Evolutionary conservation across 1,140 invertebrate genomes (phyloP).

Genomic region (Dolichoris vasculosae): DNA sequence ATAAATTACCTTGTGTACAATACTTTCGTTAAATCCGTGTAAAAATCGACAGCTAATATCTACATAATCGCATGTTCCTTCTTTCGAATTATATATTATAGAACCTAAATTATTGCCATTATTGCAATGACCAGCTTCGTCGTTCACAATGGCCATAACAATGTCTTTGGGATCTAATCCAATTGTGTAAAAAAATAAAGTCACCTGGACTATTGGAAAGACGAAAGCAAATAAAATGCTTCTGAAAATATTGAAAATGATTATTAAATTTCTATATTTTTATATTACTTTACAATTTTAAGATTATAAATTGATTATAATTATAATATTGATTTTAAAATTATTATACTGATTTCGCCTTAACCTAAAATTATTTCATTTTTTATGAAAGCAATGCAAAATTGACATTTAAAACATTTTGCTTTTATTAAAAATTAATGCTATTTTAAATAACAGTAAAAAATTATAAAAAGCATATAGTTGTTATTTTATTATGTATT

Average conservation of each 20-base stretch:
- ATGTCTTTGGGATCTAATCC: constrained; percentile 85
- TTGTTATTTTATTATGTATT: too few relatives aligned
- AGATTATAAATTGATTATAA: too few relatives aligned
- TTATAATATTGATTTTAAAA: too few relatives aligned
- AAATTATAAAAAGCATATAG: too few relatives aligned
- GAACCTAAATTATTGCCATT: constrained; percentile 65
- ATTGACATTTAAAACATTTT: too few relatives aligned
- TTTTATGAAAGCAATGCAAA: too few relatives aligned
- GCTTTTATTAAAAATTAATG: too few relatives aligned
- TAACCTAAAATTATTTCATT: too few relatives aligned
- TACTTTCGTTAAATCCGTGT: constrained; percentile 71
- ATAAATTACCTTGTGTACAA: constrained; percentile 68
- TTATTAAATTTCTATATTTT: constrained; percentile 41
- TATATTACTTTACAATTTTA: neutral
- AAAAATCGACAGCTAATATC: constrained; percentile 78
- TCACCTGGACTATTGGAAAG: constrained; percentile 87
- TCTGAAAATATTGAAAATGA: constrained; percentile 72
- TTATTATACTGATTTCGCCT: too few relatives aligned
- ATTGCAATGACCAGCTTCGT: constrained; percentile 77
- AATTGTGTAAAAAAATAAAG: constrained; percentile 86
- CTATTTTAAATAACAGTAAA: too few relatives aligned
- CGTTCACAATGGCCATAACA: constrained; percentile 84
- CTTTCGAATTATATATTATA: constrained; percentile 59
- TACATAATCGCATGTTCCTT: constrained; percentile 72
- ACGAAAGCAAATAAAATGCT: constrained; percentile 86